Base-by-base conservation (phyloP, 2,888 invertebrate species). In the Tryphoninae sp. region DNA sequence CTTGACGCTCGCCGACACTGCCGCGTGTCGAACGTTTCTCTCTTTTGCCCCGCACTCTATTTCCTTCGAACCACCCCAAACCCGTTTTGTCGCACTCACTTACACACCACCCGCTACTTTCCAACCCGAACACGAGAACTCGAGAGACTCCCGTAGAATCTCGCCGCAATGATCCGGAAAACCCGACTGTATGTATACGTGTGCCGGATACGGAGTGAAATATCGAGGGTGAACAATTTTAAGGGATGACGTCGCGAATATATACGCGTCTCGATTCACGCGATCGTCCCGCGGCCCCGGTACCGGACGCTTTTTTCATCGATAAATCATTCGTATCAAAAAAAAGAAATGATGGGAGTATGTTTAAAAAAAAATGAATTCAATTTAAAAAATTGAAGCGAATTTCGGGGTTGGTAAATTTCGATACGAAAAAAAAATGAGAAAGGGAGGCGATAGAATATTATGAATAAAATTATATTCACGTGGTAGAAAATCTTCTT, bases 101-200 rank as follows among this genome's bases (percentile, higher is more conserved):
- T 58, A 58, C 45, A 23, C n/a, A 45, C 42, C 26, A 45, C 42
- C 26, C 22, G 40, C 62, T 23, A 40, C 49, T 23, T 33, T 64
- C 9, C 53, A 42, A 42, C 55, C 40, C 23, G 42, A 26, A 72
- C 59, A 8, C 53, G 40, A 2, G n/a, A 53, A 40, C 42, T 59
- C 64, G 33, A 71, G 19, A 19, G 19, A 23, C 16, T n/a, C 16
- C 51, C n/a, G 22, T 11, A 33, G 55, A 77, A 81, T 68, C 67
- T 51, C 49, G n/a, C 49, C 13, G 65, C 80, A 51, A 51, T 42
- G 55, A 59, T 51, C 42, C 75, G 75, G 51, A 75, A 75, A 75
- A 51, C 61, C 11, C 68, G 40, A 42, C 53, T 59, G 40, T 62
- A 53, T 45, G 4, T 33, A 33, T 33, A 33, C 16, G 51, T 51